Conservation (phyloP, 2,113 vertebrate species). For the Misgurnus mizolepis region DNA sequence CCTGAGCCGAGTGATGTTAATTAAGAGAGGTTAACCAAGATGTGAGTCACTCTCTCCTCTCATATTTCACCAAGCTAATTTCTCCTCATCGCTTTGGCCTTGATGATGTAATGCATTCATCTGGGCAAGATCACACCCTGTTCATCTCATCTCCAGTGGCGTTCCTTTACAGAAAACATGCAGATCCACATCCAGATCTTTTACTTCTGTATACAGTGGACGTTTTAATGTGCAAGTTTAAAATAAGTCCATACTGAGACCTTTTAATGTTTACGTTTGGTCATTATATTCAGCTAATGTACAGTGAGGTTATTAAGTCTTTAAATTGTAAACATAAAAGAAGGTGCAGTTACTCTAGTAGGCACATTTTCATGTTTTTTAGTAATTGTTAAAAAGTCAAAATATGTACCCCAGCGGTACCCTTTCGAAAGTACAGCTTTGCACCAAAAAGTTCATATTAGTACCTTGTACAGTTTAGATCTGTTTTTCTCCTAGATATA, state of each 20-base stretch:
- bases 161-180: background rate
- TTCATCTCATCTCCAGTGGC: background rate
- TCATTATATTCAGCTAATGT: background rate
- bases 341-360: no score
- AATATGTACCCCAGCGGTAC: no score
- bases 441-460: no score
- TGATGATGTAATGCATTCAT: slow-evolving; percentile 53
- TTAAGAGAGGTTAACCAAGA: slow-evolving; percentile 88
- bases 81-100: slow-evolving; percentile 47
- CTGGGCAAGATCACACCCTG: slow-evolving; percentile 35
- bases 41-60: slow-evolving; percentile 52
- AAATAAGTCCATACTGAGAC: slow-evolving; percentile 83
- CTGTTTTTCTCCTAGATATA: no score
- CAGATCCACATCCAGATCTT: background rate
- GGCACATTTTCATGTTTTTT: no score
- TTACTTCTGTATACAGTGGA: background rate
- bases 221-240: slow-evolving; percentile 22
- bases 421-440: no score
- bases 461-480: no score
- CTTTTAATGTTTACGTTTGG: slow-evolving; percentile 60
- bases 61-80: slow-evolving; percentile 56
- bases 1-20: slow-evolving; percentile 78
- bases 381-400: no score
- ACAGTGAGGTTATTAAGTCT: background rate
- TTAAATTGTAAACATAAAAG: slow-evolving; percentile 56